These are phyloP conservation scores for Sebastes vulpes DNA, from an alignment of 2,797 vertebrate genomes.

Conservation along the genomic window DNA sequence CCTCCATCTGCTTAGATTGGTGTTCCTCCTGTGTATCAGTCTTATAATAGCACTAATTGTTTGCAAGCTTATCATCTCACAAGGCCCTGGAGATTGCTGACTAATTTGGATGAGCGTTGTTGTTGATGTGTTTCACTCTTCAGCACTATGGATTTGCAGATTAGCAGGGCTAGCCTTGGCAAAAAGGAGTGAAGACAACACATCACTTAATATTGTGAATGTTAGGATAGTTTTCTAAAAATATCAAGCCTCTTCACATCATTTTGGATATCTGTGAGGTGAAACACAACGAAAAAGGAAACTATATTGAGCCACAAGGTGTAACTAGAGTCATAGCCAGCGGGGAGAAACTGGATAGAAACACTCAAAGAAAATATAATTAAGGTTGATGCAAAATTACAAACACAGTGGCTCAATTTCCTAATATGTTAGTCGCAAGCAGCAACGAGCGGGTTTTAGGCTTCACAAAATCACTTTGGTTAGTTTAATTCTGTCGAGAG, in stretches of 20 bases:
- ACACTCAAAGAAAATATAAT: background rate
- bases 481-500: no score
- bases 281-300: background rate
- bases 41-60: slow-evolving; percentile 52
- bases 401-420: no score
- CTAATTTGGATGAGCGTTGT: slow-evolving; percentile 36
- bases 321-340: background rate
- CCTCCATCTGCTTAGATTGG: slow-evolving; percentile 11
- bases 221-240: background rate
- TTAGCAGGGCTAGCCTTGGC: slow-evolving; percentile 21
- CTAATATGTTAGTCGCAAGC: no score
- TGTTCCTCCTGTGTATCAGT: slow-evolving; percentile 28
- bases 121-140: slow-evolving; percentile 21
- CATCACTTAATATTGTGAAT: background rate
- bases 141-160: slow-evolving; percentile 28
- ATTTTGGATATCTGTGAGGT: background rate
- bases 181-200: slow-evolving; percentile 15
- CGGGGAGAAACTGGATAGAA: background rate
- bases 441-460: no score
- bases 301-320: background rate
- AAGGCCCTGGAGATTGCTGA: slow-evolving; percentile 26
- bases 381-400: background rate
- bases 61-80: slow-evolving; percentile 45
- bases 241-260: background rate
- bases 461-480: no score